Percentiles rank a stretch among this genome's conserved stretches.
Evolutionary conservation across 1,140 invertebrate genomes (phyloP).

Genomic region (Pogonus chalceus): DNA sequence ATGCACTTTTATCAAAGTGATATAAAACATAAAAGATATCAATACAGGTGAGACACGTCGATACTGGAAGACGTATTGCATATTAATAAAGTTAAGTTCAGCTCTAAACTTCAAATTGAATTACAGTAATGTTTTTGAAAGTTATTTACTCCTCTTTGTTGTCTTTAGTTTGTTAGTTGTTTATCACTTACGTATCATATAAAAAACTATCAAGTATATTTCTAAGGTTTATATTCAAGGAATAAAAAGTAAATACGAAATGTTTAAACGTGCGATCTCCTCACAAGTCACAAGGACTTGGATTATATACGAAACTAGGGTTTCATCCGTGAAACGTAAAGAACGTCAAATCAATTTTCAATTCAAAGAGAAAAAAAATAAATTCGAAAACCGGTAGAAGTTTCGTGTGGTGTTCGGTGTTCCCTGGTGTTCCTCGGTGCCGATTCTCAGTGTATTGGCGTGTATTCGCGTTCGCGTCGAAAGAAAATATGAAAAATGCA

Average conservation of each 20-base stretch:
- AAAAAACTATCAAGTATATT: too few species aligned
- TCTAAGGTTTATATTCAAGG: too few species aligned
- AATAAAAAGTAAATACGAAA: too few species aligned
- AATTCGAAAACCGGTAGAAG: slow-evolving; percentile 2
- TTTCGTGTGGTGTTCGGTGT: background rate
- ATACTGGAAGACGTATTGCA: slow-evolving; percentile 3
- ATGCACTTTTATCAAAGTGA: background rate
- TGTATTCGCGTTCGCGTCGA: background rate
- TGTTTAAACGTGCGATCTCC: too few species aligned
- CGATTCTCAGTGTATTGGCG: background rate
- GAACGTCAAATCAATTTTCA: slow-evolving; percentile 1
- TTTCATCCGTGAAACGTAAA: slow-evolving; percentile 7
- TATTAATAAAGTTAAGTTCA: background rate
- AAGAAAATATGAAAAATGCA: slow-evolving; percentile 18
- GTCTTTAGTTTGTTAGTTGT: too few species aligned
- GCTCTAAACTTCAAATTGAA: background rate
- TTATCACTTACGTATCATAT: too few species aligned
- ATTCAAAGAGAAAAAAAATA: slow-evolving; percentile 7
- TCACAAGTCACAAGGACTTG: too few species aligned
- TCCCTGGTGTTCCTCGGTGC: too few species aligned
- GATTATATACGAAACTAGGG: slow-evolving; percentile 1
- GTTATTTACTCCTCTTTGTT: background rate
- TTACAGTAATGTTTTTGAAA: slow-evolving; percentile 1
- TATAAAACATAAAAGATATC: background rate
- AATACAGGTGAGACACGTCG: background rate